Percentiles rank a stretch among this genome's conserved stretches.
Conservation (phyloP, 2,888 invertebrate genomes). For the Phalangium opilio region DNA sequence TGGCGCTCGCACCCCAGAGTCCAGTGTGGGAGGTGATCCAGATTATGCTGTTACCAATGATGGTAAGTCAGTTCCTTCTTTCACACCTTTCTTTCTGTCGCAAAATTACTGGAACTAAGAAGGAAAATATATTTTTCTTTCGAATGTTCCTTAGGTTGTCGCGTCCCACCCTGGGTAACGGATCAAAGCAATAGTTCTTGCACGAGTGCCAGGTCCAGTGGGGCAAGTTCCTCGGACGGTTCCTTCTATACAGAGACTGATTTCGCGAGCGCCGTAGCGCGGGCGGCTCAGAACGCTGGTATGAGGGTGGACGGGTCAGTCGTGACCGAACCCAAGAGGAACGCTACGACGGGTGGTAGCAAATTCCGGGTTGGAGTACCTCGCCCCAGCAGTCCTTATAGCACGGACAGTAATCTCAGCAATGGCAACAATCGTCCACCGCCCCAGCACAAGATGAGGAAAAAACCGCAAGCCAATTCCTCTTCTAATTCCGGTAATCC, state of each 20-base stretch:
- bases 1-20: slow-evolving; percentile 12
- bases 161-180: slow-evolving; percentile 21
- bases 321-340: slow-evolving; percentile 24
- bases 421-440: slow-evolving; percentile 19
- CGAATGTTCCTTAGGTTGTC: neutral
- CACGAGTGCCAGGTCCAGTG: slow-evolving; percentile 30
- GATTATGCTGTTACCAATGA: slow-evolving; percentile 21
- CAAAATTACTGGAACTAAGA: no score
- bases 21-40: slow-evolving; percentile 15
- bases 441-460: slow-evolving; percentile 5
- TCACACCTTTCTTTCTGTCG: no score
- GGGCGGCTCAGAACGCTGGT: slow-evolving; percentile 32
- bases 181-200: slow-evolving; percentile 25
- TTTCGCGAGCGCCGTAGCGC: slow-evolving; percentile 33
- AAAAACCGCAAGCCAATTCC: slow-evolving; percentile 1
- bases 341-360: neutral
- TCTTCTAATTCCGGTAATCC: no score
- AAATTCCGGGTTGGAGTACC: no score
- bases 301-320: slow-evolving; percentile 30
- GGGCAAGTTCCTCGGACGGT: slow-evolving; percentile 30
- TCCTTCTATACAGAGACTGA: slow-evolving; percentile 33
- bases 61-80: no score
- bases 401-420: slow-evolving; percentile 33
- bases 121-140: no score
- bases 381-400: slow-evolving; percentile 32